Evolutionary conservation across 2,113 vertebrate genomes (phyloP).

Genomic region (Fulica atra): DNA sequence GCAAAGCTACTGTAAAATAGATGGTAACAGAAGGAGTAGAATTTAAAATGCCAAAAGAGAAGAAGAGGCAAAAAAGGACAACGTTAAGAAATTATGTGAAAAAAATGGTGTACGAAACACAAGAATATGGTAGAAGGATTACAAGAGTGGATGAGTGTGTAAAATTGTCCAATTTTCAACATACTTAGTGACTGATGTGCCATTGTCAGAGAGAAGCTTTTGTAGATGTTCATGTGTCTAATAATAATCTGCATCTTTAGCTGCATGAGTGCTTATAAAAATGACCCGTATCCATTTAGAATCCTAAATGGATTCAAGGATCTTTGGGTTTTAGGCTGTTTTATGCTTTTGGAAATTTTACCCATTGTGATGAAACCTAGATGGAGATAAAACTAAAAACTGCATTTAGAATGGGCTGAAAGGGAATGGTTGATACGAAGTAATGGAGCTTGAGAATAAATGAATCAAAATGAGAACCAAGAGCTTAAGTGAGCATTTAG

Average conservation of each 20-base stretch:
- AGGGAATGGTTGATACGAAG: background rate
- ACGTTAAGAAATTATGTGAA: background rate
- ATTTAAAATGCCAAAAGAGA: background rate
- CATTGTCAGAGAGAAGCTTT: background rate
- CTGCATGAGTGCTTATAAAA: constrained; percentile 22
- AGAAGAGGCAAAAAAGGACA: background rate
- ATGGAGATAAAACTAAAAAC: constrained; percentile 36
- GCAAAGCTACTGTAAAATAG: background rate
- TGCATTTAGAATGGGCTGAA: constrained; percentile 22
- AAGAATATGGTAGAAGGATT: background rate
- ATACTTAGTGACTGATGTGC: background rate
- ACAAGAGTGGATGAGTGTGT: background rate
- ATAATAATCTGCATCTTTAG: constrained; percentile 24
- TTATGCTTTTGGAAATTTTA: constrained; percentile 44
- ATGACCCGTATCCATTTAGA: constrained; percentile 9
- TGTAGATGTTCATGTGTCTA: background rate
- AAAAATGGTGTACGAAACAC: background rate
- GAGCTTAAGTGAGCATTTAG: constrained; percentile 50
- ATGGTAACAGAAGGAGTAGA: background rate
- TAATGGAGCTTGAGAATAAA: constrained; percentile 58
- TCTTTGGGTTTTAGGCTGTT: background rate
- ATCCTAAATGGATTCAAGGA: constrained; percentile 29
- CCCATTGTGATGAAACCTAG: constrained; percentile 14
- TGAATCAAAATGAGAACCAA: constrained; percentile 57
- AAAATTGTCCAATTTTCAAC: constrained; percentile 39